Evolutionary conservation across 2,888 invertebrate species (phyloP).

Genomic region (Myopa tessellatipennis): DNA sequence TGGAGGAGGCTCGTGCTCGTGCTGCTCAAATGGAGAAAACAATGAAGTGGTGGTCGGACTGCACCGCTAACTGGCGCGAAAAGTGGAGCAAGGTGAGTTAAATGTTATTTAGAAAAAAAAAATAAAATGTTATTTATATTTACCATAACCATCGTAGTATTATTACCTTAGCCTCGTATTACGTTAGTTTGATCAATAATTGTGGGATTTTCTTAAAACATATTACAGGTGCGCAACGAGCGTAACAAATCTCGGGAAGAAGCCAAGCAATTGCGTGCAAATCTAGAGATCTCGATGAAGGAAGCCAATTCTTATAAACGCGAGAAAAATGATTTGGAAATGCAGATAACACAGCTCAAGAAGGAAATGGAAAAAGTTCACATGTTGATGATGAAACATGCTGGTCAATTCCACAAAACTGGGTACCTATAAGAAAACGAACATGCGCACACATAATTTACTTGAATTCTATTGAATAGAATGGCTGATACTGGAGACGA

Average conservation of each 20-base stretch:
- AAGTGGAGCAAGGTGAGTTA: conserved; percentile 88
- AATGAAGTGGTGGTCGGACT: conserved; percentile 99
- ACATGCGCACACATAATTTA: background rate
- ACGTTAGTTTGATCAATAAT: conserved; percentile 47
- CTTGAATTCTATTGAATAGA: conserved; percentile 1
- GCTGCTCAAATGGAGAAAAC: conserved; percentile 99
- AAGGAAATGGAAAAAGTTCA: conserved; percentile 85
- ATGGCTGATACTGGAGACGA: conserved; percentile 62
- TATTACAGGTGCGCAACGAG: conserved; percentile 80
- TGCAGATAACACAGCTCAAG: conserved; percentile 80
- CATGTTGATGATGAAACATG: conserved; percentile 75
- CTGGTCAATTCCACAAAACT: conserved; percentile 75
- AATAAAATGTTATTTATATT: conserved; percentile 15
- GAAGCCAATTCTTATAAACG: conserved; percentile 80
- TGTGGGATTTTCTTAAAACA: background rate
- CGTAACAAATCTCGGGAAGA: conserved; percentile 93
- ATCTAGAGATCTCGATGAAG: conserved; percentile 82
- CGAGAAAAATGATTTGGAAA: conserved; percentile 82
- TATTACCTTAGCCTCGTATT: background rate
- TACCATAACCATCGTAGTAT: conserved; percentile 13
- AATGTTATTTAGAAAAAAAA: background rate
- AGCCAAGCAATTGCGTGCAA: conserved; percentile 82
- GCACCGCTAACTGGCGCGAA: conserved; percentile 95
- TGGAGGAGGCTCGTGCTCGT: conserved; percentile 93
- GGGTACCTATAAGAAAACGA: conserved; percentile 48